phyloP scores from a whole-genome alignment of 2,113 vertebrate genomes.

The Cyprinodon variegatus region DNA sequence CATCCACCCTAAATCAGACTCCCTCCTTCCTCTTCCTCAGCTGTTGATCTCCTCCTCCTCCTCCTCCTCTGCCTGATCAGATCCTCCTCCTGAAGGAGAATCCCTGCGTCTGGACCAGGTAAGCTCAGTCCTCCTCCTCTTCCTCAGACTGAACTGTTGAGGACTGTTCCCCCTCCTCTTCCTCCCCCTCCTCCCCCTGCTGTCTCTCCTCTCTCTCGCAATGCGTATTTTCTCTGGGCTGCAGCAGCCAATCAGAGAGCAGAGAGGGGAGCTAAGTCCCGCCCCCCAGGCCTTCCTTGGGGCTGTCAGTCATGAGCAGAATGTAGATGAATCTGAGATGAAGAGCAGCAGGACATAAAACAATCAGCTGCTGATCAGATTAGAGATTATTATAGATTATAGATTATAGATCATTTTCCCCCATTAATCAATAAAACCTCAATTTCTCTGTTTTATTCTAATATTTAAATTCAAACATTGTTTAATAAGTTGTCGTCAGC shows the following conservation, averaged over 20 bases:
- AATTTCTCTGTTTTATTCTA: too few relatives aligned
- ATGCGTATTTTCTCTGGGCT: conserved; percentile 73
- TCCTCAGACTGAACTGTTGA: conserved; percentile 45
- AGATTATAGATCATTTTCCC: too few relatives aligned
- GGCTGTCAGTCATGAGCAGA: conserved; percentile 65
- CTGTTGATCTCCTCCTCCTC: conserved; percentile 24
- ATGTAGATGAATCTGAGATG: conserved; percentile 30
- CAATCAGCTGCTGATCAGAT: too few relatives aligned
- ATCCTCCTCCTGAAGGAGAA: conserved; percentile 52
- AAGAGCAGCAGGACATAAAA: conserved; percentile 1
- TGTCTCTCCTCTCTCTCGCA: conserved; percentile 59
- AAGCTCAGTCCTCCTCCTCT: conserved; percentile 36
- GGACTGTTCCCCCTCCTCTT: conserved; percentile 32
- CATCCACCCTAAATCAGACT: conserved; percentile 41
- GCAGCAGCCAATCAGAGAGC: conserved; percentile 61
- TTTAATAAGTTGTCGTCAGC: too few relatives aligned
- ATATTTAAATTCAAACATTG: too few relatives aligned
- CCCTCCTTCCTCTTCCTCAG: conserved; percentile 21
- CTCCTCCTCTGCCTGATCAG: conserved; percentile 3
- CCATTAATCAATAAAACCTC: too few relatives aligned
- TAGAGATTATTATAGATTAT: too few relatives aligned
- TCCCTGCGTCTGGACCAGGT: conserved; percentile 41
- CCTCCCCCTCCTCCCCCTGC: conserved; percentile 19
- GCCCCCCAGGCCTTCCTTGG: conserved; percentile 30
- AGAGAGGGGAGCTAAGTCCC: neutral